Conservation (phyloP, 2,888 invertebrate genomes). For the Drosophila flavopinicola region DNA sequence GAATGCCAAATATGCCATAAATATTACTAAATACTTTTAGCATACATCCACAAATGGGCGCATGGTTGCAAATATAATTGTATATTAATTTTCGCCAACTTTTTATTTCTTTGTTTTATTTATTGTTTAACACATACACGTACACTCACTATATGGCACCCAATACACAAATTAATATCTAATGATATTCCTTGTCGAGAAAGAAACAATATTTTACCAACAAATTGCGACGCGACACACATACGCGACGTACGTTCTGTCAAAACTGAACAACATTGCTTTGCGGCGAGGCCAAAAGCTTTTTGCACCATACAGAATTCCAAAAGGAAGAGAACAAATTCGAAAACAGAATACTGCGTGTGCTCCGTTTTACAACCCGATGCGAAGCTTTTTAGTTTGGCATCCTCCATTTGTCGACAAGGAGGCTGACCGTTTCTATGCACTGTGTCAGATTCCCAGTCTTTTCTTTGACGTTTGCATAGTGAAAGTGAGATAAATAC, state of each 20-base stretch:
- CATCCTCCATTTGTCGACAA: conserved; percentile 2
- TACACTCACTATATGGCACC: conserved; percentile 20
- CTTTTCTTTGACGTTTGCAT: conserved; percentile 30
- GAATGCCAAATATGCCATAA: background rate
- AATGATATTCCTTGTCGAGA: conserved; percentile 41
- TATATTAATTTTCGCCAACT: conserved; percentile 33
- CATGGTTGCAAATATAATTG: conserved; percentile 21
- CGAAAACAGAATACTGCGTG: conserved; percentile 13
- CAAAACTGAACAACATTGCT: conserved; percentile 66
- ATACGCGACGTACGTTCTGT: conserved; percentile 59
- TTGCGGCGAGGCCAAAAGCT: conserved; percentile 59
- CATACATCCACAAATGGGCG: conserved; percentile 20
- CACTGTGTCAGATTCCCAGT: conserved; percentile 34
- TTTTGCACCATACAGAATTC: conserved; percentile 20
- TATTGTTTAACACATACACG: conserved; percentile 26
- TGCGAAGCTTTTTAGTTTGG: conserved; percentile 24
- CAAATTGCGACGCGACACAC: conserved; percentile 43
- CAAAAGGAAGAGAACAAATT: conserved; percentile 16
- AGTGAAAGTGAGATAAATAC: conserved; percentile 49
- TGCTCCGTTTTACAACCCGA: conserved; percentile 15
- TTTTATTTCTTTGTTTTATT: conserved; percentile 18
- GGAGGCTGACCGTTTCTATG: conserved; percentile 17
- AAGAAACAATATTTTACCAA: conserved; percentile 18
- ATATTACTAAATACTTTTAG: conserved; percentile 3
- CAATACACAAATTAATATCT: conserved; percentile 25